phyloP scores from a whole-genome alignment of 2,888 invertebrate species.

The Nomada lathburiana region DNA sequence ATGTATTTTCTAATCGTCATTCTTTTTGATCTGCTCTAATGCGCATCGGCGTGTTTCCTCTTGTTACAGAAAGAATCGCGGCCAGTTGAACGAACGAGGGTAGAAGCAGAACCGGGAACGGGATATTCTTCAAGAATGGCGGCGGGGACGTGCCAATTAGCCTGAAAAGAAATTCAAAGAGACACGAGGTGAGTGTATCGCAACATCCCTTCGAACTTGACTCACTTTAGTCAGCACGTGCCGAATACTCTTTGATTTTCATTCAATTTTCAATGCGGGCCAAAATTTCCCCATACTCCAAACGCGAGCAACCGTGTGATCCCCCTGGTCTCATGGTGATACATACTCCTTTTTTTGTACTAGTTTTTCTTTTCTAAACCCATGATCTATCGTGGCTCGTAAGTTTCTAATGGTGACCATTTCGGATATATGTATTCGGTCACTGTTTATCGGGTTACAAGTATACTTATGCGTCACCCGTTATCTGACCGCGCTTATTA shows the following conservation, averaged over 20 bases:
- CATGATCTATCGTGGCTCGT: too few relatives aligned
- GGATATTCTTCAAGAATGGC: slow-evolving; percentile 73
- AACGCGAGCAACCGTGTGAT: too few relatives aligned
- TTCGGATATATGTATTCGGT: neutral
- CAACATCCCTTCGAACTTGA: neutral
- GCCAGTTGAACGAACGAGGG: neutral
- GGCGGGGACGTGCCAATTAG: slow-evolving; percentile 77
- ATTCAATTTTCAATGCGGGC: too few relatives aligned
- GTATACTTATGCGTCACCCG: slow-evolving; percentile 73
- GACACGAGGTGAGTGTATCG: slow-evolving; percentile 55
- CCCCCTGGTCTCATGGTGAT: too few relatives aligned
- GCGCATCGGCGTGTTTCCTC: neutral
- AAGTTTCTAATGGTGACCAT: neutral
- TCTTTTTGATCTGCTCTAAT: neutral
- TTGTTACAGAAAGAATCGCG: slow-evolving; percentile 34
- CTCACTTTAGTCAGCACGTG: too few relatives aligned
- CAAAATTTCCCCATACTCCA: too few relatives aligned
- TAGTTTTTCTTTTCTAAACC: too few relatives aligned
- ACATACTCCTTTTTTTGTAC: neutral
- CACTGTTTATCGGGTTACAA: slow-evolving; percentile 71
- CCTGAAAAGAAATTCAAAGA: slow-evolving; percentile 60
- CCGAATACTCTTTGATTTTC: too few relatives aligned
- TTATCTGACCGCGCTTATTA: slow-evolving; percentile 76
- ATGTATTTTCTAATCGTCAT: neutral
- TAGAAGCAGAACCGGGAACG: slow-evolving; percentile 13